Evolutionary conservation across 1,140 invertebrate genomes (phyloP), one percentile per base, ranked within the genome.

Genomic region (Halesus radiatus): DNA sequence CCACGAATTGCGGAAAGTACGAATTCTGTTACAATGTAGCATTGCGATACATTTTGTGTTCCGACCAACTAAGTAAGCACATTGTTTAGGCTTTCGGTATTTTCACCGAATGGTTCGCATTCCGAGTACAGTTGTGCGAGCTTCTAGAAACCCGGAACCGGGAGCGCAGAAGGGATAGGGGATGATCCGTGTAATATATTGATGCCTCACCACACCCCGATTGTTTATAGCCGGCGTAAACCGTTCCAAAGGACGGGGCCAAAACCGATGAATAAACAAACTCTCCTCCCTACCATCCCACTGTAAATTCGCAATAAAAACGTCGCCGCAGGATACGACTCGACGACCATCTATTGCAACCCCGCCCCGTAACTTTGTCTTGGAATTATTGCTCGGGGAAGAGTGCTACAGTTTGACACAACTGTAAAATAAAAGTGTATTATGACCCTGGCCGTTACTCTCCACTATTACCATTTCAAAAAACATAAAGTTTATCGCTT

Each of bases 301-400:
- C 64, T 70, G 66, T 78, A 78, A 78, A 78, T 78, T 78, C 76
- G 76, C 66, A 54, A 50, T 78, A 78, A 78, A 78, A 78, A 78
- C 70, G 64, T 78, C 62, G 75, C 58, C 37, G n/a, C 16, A 53
- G 70, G 70, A 74, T 74, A 74, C 70, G 53, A 74, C 50, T 26
- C 15, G 75, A 22, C 73, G 54, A 15, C 60, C 23, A 18, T 58
- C 32, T 45, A 52, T 52, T 72, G 18, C 45, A n/a, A 50, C 5
- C 16, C 74, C 53, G 54, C 54, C 29, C 20, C 18, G 54, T 62
- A 50, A 32, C 22, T 76, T 76, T 62, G 74, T 60, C 18, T 45
- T 37, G 13, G 26, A 66, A 66, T 66, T 66, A 66, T 66, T 13
- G 26, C 62, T 66, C 32, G 10, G 22, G 62, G 62, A 16, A 13